phyloP scores from a whole-genome alignment of 2,113 vertebrate species.

The Xenopus laevis region DNA sequence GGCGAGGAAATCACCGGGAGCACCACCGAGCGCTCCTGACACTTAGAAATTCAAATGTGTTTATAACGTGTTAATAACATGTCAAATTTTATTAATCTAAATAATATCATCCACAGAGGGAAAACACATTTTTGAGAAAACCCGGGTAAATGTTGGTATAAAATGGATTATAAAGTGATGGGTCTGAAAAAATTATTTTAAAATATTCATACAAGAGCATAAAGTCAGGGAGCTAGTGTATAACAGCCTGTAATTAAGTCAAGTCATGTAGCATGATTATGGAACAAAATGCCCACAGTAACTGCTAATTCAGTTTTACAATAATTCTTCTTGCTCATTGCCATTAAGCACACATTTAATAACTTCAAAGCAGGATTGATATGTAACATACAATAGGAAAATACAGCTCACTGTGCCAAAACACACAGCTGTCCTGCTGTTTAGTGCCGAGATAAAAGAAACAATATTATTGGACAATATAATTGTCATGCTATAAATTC shows the following conservation, averaged over 20 bases:
- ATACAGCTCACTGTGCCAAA: conserved; percentile 69
- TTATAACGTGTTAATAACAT: too few relatives aligned
- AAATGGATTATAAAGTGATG: too few relatives aligned
- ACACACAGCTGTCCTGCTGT: conserved; percentile 82
- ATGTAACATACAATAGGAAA: conserved; percentile 85
- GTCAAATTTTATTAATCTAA: too few relatives aligned
- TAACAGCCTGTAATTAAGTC: conserved; percentile 94
- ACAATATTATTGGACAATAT: conserved; percentile 69
- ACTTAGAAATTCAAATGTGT: too few relatives aligned
- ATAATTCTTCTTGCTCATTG: conserved; percentile 89
- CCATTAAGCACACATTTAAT: conserved; percentile 97
- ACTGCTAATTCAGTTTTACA: conserved; percentile 94
- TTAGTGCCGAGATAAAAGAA: conserved; percentile 75
- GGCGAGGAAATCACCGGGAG: too few relatives aligned
- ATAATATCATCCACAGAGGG: too few relatives aligned
- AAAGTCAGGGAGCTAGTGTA: conserved; percentile 75
- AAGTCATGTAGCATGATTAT: conserved; percentile 78
- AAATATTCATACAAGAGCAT: conserved; percentile 44
- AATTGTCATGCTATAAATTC: conserved; percentile 73
- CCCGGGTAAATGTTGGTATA: too few relatives aligned
- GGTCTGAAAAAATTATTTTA: too few relatives aligned
- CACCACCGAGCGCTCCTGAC: too few relatives aligned
- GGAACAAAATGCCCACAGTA: conserved; percentile 78
- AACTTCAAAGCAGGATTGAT: conserved; percentile 97
- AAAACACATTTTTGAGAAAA: too few relatives aligned